phyloP scores from a whole-genome alignment of 2,888 invertebrate genomes.

The Hypomecis punctinalis region DNA sequence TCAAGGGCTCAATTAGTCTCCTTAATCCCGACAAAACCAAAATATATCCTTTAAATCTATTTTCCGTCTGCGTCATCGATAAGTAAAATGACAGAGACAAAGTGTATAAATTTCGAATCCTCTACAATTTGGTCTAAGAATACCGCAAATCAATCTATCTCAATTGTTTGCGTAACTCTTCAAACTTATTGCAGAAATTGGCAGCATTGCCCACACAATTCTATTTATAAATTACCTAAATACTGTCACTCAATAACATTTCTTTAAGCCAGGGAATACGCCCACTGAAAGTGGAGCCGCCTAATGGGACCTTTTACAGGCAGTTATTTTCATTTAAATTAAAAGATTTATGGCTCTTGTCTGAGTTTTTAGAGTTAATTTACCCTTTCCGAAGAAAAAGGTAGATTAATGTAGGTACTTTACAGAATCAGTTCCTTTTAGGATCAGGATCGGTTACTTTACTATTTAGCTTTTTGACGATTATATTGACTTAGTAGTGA shows the following conservation, averaged over 20 bases:
- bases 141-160: neutral
- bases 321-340: neutral
- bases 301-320: neutral
- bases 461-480: no score
- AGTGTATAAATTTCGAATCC: no score
- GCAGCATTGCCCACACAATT: constrained; percentile 2
- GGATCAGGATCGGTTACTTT: no score
- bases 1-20: no score
- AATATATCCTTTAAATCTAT: no score
- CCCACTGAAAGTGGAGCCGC: neutral
- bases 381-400: neutral
- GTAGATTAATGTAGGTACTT: no score
- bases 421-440: no score
- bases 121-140: no score
- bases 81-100: no score
- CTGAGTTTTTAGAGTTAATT: neutral
- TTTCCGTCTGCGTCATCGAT: no score
- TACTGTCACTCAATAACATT: constrained; percentile 1
- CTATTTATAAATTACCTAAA: constrained; percentile 3
- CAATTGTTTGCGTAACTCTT: constrained; percentile 1
- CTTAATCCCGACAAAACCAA: no score
- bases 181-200: neutral
- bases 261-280: neutral
- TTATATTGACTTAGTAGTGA: no score
- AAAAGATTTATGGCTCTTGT: constrained; percentile 4